Percentiles rank a stretch among this genome's conserved stretches.
phyloP scores from a whole-genome alignment of 2,888 invertebrate genomes.

The Scelioninae gen. 2 region DNA sequence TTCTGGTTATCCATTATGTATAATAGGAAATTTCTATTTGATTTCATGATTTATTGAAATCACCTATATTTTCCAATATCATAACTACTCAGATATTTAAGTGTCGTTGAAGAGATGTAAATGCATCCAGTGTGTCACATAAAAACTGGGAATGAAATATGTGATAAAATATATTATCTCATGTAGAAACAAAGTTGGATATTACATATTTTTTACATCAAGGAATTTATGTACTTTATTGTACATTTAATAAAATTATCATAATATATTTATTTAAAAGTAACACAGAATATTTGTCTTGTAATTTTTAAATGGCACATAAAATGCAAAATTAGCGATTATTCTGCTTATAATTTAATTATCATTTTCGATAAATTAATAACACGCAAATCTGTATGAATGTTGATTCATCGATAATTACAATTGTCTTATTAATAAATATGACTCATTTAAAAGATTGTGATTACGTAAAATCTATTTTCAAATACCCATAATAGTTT shows the following conservation, averaged over 20 bases:
- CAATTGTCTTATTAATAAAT: background rate
- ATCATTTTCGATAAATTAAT: no score
- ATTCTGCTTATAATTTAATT: no score
- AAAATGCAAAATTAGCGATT: no score
- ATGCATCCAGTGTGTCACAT: constrained; percentile 38
- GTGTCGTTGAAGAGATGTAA: constrained; percentile 34
- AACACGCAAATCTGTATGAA: background rate
- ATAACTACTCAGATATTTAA: constrained; percentile 39
- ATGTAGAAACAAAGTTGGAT: constrained; percentile 36
- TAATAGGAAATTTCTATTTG: constrained; percentile 21
- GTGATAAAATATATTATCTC: constrained; percentile 18
- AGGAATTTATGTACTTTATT: no score
- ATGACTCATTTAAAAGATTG: background rate
- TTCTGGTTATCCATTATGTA: background rate
- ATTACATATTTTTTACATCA: no score
- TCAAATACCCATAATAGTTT: constrained; percentile 12
- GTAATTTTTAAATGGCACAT: no score
- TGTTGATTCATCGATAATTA: background rate
- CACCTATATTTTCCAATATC: constrained; percentile 52
- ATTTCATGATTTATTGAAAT: constrained; percentile 33
- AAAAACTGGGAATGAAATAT: constrained; percentile 23
- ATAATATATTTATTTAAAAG: no score
- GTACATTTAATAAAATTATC: no score
- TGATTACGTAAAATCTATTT: background rate
- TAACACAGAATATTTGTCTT: no score